phyloP scores from a whole-genome alignment of 2,888 invertebrate genomes.

The Lottia gigantea region DNA sequence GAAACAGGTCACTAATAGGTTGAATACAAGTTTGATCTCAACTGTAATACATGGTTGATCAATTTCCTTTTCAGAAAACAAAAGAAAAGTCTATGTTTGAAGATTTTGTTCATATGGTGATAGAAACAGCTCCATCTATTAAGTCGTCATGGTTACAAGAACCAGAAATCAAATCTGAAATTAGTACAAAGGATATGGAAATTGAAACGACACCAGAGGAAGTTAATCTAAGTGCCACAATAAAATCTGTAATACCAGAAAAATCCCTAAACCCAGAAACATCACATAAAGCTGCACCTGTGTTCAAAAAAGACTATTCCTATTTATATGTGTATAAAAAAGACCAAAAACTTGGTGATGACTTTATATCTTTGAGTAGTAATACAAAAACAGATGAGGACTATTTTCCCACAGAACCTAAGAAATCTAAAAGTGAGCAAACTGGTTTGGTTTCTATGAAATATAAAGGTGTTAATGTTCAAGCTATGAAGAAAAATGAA shows the following conservation, averaged over 20 bases:
- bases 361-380: slow-evolving; percentile 22
- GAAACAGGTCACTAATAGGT: too few species aligned
- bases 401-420: slow-evolving; percentile 10
- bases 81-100: slow-evolving; percentile 27
- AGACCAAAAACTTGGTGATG: slow-evolving; percentile 15
- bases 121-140: slow-evolving; percentile 12
- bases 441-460: slow-evolving; percentile 23
- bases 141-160: slow-evolving; percentile 11
- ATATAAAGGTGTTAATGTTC: slow-evolving; percentile 24
- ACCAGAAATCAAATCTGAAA: not conserved
- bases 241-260: not conserved
- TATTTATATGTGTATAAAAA: slow-evolving; percentile 26
- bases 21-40: too few species aligned
- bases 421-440: not conserved
- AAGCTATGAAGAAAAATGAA: slow-evolving; percentile 26
- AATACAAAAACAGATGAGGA: not conserved
- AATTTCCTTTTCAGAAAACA: slow-evolving; percentile 21
- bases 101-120: slow-evolving; percentile 26
- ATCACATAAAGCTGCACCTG: slow-evolving; percentile 1
- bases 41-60: too few species aligned
- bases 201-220: not conserved
- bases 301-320: slow-evolving; percentile 26
- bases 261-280: not conserved
- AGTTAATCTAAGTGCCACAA: not conserved
- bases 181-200: not conserved